These are phyloP conservation scores for Meda fulgida DNA, from an alignment of 2,797 vertebrate genomes.

Conservation along the genomic window DNA sequence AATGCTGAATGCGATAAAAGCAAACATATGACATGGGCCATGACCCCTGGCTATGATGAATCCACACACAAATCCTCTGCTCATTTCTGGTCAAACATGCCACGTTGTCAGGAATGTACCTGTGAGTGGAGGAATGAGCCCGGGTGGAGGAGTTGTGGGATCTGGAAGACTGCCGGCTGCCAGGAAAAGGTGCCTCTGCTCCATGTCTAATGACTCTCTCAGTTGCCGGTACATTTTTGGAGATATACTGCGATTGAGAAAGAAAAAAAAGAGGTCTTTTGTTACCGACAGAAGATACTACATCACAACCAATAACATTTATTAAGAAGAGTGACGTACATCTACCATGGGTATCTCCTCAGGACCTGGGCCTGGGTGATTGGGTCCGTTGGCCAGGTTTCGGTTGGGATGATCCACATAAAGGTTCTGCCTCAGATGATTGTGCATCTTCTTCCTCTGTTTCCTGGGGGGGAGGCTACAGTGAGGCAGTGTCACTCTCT, in stretches of 20 bases:
- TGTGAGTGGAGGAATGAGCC: slow-evolving; percentile 94
- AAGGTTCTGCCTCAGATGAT: slow-evolving; percentile 95
- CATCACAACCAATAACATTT: background rate
- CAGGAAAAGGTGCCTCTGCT: slow-evolving; percentile 90
- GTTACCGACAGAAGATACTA: background rate
- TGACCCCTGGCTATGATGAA: slow-evolving; percentile 32
- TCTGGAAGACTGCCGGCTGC: slow-evolving; percentile 94
- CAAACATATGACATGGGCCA: slow-evolving; percentile 8
- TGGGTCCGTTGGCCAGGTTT: slow-evolving; percentile 92
- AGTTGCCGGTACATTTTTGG: slow-evolving; percentile 92
- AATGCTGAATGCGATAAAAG: slow-evolving; percentile 54
- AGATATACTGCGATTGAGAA: slow-evolving; percentile 86
- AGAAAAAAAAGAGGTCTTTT: background rate
- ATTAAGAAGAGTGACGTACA: slow-evolving; percentile 73
- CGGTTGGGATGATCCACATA: slow-evolving; percentile 94
- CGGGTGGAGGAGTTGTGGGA: slow-evolving; percentile 95
- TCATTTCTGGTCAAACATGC: background rate
- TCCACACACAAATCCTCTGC: slow-evolving; percentile 4
- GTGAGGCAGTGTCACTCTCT: slow-evolving; percentile 60
- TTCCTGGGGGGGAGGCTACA: slow-evolving; percentile 80
- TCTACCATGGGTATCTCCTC: slow-evolving; percentile 97
- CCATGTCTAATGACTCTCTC: slow-evolving; percentile 92
- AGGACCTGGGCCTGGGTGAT: slow-evolving; percentile 93
- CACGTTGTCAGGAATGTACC: slow-evolving; percentile 71
- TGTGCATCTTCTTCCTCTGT: slow-evolving; percentile 97